A percentile compares a stretch with the other conserved stretches of the same genome.
Evolutionary conservation across 2,888 invertebrate species (phyloP).

Genomic region (Perizoma flavofasciatum): DNA sequence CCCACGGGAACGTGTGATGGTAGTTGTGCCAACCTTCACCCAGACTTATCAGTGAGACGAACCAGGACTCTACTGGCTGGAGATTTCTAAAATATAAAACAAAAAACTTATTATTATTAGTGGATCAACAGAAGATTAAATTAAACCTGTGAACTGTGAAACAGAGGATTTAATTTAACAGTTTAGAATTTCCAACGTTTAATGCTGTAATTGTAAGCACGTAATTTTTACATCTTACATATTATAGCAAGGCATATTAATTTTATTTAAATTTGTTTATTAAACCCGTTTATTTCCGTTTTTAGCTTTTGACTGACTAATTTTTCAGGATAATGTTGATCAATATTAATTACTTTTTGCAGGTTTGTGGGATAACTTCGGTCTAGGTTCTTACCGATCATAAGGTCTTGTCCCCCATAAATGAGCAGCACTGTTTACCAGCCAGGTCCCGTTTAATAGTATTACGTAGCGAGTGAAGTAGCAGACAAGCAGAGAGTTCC

Average conservation of each 20-base stretch:
- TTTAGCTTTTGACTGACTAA: neutral
- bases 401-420: conserved; percentile 91
- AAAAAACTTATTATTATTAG: too few species aligned
- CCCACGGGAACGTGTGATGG: conserved; percentile 96
- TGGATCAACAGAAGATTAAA: too few species aligned
- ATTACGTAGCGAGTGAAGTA: conserved; percentile 86
- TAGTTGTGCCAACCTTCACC: conserved; percentile 98
- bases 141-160: too few species aligned
- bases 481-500: conserved; percentile 84
- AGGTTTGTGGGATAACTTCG: too few species aligned
- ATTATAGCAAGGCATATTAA: too few species aligned
- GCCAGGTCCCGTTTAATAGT: conserved; percentile 90
- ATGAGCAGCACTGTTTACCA: conserved; percentile 92
- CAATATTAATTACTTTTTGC: too few species aligned
- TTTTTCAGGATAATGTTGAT: neutral
- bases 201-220: too few species aligned
- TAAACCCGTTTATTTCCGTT: too few species aligned
- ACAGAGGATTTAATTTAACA: too few species aligned
- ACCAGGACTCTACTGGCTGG: conserved; percentile 89
- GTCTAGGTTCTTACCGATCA: conserved; percentile 82
- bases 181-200: too few species aligned
- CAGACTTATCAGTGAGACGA: conserved; percentile 87
- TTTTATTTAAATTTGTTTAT: too few species aligned
- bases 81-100: conserved; percentile 81
- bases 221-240: too few species aligned